phyloP scores from a whole-genome alignment of 1,140 invertebrate species.

The Drosophila trapezifrons region DNA sequence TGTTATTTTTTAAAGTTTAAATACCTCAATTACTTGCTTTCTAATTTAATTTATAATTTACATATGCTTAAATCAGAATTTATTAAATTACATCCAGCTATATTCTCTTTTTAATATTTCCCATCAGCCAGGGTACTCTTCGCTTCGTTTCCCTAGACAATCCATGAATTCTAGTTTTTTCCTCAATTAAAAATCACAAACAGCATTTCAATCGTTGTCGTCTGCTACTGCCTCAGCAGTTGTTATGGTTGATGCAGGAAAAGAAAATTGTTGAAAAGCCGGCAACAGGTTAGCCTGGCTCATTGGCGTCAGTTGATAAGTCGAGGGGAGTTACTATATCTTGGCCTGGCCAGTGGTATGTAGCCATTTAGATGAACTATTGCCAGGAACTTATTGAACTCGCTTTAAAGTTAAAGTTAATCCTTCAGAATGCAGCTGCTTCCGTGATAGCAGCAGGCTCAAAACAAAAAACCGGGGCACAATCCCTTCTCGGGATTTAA shows the following conservation, averaged over 20 bases:
- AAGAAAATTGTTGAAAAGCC: slow-evolving; percentile 72
- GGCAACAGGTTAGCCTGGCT: slow-evolving; percentile 58
- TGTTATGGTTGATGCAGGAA: slow-evolving; percentile 57
- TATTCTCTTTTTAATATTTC: neutral
- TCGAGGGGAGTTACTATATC: slow-evolving; percentile 10
- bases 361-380: slow-evolving; percentile 2
- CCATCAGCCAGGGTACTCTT: slow-evolving; percentile 1
- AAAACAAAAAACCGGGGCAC: slow-evolving; percentile 12
- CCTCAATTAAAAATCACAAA: slow-evolving; percentile 76
- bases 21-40: neutral
- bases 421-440: slow-evolving; percentile 61
- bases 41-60: too few species aligned
- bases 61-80: neutral
- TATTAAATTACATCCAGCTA: neutral
- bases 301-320: slow-evolving; percentile 44
- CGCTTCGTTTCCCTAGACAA: neutral
- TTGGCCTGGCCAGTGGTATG: slow-evolving; percentile 1
- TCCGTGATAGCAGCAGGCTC: slow-evolving; percentile 51
- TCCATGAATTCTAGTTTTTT: slow-evolving; percentile 56
- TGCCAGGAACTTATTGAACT: neutral
- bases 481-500: slow-evolving; percentile 67
- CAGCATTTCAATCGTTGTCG: slow-evolving; percentile 69
- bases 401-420: slow-evolving; percentile 23
- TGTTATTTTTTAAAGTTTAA: neutral
- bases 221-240: slow-evolving; percentile 26